Conservation (phyloP, 2,113 vertebrate genomes). For the Antigone vipio region DNA sequence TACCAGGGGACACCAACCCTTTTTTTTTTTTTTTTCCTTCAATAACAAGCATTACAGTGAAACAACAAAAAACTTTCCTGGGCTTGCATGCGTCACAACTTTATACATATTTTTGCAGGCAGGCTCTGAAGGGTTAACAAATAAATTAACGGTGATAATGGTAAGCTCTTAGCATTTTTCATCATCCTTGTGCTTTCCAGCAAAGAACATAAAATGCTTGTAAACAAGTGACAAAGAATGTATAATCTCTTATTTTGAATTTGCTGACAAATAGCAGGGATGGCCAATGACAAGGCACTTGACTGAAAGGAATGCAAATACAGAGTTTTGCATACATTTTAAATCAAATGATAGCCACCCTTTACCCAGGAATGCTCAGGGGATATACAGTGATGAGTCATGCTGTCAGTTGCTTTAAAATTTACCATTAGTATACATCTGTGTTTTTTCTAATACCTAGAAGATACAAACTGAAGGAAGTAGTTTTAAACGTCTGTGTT, state of each 20-base stretch:
- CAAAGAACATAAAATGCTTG: background rate
- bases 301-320: conserved; percentile 33
- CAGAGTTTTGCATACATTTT: conserved; percentile 28
- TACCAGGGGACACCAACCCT: background rate
- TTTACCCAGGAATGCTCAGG: background rate
- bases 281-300: conserved; percentile 4
- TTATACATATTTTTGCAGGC: background rate
- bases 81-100: background rate
- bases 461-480: conserved; percentile 25
- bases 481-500: conserved; percentile 1
- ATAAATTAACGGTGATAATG: background rate
- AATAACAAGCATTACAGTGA: background rate
- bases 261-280: background rate
- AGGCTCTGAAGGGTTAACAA: background rate
- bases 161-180: background rate
- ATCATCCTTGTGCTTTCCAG: background rate
- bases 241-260: background rate
- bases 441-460: conserved; percentile 38
- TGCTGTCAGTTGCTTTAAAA: conserved; percentile 29
- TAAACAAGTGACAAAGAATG: background rate
- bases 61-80: background rate
- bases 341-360: background rate
- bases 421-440: background rate
- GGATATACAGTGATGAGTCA: conserved; percentile 63
- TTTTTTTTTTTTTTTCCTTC: background rate